Evolutionary conservation across 2,113 vertebrate species (phyloP), one percentile per base, ranked within the genome.

Genomic region (Megaceryle maxima): DNA sequence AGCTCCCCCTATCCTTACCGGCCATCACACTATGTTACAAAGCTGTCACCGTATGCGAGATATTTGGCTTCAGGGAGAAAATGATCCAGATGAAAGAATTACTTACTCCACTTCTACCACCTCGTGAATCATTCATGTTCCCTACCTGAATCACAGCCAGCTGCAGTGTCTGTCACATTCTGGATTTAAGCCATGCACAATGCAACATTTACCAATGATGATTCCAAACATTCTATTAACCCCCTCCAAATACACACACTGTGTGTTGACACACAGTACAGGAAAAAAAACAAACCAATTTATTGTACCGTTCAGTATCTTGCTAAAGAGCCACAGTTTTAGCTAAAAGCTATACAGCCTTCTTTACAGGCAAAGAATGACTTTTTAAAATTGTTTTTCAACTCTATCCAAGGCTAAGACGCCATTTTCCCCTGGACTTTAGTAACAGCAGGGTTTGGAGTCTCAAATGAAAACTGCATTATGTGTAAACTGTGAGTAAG

Each of bases 81-180:
- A 85, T 75, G 83, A 96, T 95, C 78, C 84, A 93, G 95, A 94
- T 93, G 88, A 96, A 95, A 94, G 83, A 96, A 92, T 96, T 83
- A 93, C 95, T 95, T 86, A 91, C 88, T 95, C 85, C 53, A 64
- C 91, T 96, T 96, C 94, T 70, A 81, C 62, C 75, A 75, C 72
- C 93, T 96, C 43, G 64, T 93, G 90, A 97, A 96, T 96, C 96
- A 96, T 96, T 96, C 78, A 86, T 93, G 62, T 87, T 80, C 72
- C 39, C 73, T 75, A 94, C 95, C 86, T 94, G 96, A 96, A 90
- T 82, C 72, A 39, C 83, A 90, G 94, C 68, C 57, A 92, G 33
- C 83, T 93, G 83, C 88, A 92, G 68, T 73, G 73, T 72, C 92
- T 94, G 67, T 75, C 91, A 82, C 72, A 41, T 46, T 64, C 74